These are phyloP conservation scores for Parauchenoglanis ngamensis DNA, from an alignment of 2,797 vertebrate species.

Conservation along the genomic window DNA sequence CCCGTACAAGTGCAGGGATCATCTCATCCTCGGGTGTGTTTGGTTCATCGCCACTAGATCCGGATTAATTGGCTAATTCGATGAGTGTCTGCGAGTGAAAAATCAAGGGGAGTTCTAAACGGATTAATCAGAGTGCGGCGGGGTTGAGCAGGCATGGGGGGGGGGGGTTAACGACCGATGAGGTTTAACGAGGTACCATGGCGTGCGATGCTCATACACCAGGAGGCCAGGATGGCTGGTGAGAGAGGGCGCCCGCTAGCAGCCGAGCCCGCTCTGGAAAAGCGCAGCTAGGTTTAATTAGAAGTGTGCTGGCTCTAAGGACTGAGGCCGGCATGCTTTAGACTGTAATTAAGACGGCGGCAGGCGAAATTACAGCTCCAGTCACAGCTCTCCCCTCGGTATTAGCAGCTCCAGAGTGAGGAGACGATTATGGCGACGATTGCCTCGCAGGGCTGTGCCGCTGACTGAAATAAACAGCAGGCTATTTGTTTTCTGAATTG, in stretches of 20 bases:
- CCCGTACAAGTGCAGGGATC: slow-evolving; percentile 50
- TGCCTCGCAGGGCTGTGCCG: slow-evolving; percentile 39
- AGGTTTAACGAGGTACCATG: slow-evolving; percentile 72
- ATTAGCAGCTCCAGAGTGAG: slow-evolving; percentile 48
- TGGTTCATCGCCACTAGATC: slow-evolving; percentile 72
- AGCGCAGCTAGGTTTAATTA: slow-evolving; percentile 70
- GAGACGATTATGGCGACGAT: slow-evolving; percentile 51
- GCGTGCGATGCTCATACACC: slow-evolving; percentile 2
- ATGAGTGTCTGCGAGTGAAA: slow-evolving; percentile 73
- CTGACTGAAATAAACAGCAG: slow-evolving; percentile 43
- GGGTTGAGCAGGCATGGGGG: slow-evolving; percentile 61
- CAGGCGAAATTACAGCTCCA: slow-evolving; percentile 47
- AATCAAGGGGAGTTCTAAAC: slow-evolving; percentile 70
- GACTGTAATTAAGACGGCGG: slow-evolving; percentile 71
- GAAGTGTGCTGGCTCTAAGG: slow-evolving; percentile 68
- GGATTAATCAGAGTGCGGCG: slow-evolving; percentile 82
- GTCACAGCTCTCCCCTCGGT: slow-evolving; percentile 45
- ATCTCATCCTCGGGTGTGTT: slow-evolving; percentile 72
- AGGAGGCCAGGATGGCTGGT: background rate
- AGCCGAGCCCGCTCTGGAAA: slow-evolving; percentile 6
- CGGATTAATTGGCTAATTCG: slow-evolving; percentile 81
- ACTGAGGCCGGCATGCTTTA: slow-evolving; percentile 68
- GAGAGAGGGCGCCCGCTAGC: slow-evolving; percentile 13
- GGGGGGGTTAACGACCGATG: slow-evolving; percentile 67
- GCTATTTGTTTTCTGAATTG: slow-evolving; percentile 39